These are phyloP conservation scores for Dichetophora obliterata DNA, from an alignment of 2,888 invertebrate species.

Conservation along the genomic window DNA sequence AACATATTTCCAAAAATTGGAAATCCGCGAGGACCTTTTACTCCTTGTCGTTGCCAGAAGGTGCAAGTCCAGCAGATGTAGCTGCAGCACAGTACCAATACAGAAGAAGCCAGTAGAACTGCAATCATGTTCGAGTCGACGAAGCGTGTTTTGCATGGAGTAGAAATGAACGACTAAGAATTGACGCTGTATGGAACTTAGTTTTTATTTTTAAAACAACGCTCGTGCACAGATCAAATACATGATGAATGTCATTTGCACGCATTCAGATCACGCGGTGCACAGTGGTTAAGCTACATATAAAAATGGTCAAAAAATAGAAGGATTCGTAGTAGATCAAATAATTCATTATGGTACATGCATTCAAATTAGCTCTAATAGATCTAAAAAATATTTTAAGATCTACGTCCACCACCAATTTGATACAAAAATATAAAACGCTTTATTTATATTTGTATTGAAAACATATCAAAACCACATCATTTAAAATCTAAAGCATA, in stretches of 20 bases:
- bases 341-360: too few relatives aligned
- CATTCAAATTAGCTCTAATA: too few relatives aligned
- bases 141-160: background rate
- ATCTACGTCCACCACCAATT: too few relatives aligned
- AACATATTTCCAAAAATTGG: slow-evolving; percentile 61
- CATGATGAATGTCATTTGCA: background rate
- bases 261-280: background rate
- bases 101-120: background rate
- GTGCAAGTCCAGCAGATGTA: slow-evolving; percentile 49
- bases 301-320: too few relatives aligned
- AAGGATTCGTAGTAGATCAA: too few relatives aligned
- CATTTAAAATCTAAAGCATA: too few relatives aligned
- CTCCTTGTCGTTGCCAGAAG: slow-evolving; percentile 56
- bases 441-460: too few relatives aligned
- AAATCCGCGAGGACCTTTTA: slow-evolving; percentile 53
- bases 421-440: too few relatives aligned
- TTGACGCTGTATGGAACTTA: background rate
- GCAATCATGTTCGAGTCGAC: background rate
- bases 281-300: too few relatives aligned
- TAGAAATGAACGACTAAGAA: background rate
- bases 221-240: too few relatives aligned
- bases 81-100: background rate
- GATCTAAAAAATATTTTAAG: too few relatives aligned
- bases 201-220: background rate
- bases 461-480: too few relatives aligned